phyloP scores from a whole-genome alignment of 2,888 invertebrate species.

The Labia minor region DNA sequence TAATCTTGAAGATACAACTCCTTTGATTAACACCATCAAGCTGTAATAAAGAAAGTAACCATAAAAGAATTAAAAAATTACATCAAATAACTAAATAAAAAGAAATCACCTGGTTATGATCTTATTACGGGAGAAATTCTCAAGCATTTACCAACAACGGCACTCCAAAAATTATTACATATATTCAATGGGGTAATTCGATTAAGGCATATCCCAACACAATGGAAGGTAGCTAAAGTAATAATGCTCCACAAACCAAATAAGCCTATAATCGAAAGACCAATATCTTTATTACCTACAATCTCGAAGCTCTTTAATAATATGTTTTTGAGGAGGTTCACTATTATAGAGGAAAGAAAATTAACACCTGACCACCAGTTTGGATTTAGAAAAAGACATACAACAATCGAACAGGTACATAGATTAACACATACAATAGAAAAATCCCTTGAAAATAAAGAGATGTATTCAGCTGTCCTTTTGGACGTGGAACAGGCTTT shows the following conservation, averaged over 20 bases:
- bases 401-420: too few relatives aligned
- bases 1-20: background rate
- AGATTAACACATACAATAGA: too few relatives aligned
- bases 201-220: background rate
- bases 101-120: slow-evolving; percentile 1
- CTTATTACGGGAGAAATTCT: background rate
- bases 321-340: background rate
- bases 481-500: too few relatives aligned
- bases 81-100: background rate
- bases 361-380: too few relatives aligned
- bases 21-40: background rate
- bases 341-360: too few relatives aligned
- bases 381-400: too few relatives aligned
- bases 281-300: background rate
- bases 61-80: background rate
- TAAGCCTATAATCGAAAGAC: background rate
- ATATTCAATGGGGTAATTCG: background rate
- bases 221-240: background rate
- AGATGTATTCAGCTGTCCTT: too few relatives aligned
- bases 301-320: background rate
- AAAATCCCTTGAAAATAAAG: too few relatives aligned
- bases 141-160: background rate
- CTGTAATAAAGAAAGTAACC: background rate
- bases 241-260: background rate
- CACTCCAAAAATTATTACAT: background rate